A percentile compares a stretch with the other conserved stretches of the same genome.
Conservation (phyloP, 92 coral and sea anemone genomes). For the Palythoa grandiflora region DNA sequence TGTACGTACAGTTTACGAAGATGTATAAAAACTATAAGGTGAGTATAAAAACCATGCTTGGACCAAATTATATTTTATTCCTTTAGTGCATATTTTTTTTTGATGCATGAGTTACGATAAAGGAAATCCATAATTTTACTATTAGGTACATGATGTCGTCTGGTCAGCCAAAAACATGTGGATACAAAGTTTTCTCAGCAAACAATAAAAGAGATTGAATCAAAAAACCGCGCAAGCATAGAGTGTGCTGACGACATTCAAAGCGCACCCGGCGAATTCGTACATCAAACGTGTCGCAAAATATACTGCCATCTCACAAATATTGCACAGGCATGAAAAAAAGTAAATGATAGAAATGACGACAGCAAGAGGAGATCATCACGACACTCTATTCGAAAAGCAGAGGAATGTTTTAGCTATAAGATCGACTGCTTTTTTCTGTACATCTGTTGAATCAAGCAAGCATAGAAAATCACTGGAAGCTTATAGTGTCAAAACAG, state of each 20-base stretch:
- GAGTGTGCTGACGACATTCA: constrained; percentile 11
- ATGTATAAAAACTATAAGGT: constrained; percentile 9
- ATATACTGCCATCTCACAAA: neutral
- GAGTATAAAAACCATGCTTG: constrained; percentile 16
- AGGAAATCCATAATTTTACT: neutral
- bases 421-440: neutral
- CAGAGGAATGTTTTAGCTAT: neutral
- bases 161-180: constrained; percentile 6
- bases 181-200: too few species aligned
- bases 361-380: neutral
- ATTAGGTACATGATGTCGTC: constrained; percentile 26
- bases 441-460: neutral
- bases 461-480: neutral
- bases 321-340: neutral
- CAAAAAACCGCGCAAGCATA: constrained; percentile 7
- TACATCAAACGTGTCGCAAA: too few species aligned
- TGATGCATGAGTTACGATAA: neutral
- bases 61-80: constrained; percentile 14
- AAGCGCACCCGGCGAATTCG: neutral
- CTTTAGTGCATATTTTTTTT: neutral
- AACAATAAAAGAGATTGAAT: neutral
- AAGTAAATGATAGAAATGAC: neutral
- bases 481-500: neutral
- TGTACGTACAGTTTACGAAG: constrained; percentile 20
- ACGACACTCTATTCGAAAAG: neutral